Conservation (phyloP, 64 coral and sea anemone genomes). For the Pocillopora damicornis region DNA sequence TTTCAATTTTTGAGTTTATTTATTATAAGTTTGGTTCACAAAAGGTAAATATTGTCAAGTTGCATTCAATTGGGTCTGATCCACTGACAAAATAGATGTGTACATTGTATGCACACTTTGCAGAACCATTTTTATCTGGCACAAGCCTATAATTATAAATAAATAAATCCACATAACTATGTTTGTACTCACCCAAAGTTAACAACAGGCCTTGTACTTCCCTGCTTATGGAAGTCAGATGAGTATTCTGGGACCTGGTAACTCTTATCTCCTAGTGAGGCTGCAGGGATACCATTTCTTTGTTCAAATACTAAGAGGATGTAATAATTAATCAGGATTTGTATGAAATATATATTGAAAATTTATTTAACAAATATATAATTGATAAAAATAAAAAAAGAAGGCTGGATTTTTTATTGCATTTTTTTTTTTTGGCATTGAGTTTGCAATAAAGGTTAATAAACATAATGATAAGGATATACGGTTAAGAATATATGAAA, state of each 20-base stretch:
- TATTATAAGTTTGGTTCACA: no score
- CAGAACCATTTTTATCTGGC: background rate
- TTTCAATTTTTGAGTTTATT: no score
- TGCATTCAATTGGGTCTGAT: background rate
- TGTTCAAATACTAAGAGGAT: slow-evolving; percentile 49
- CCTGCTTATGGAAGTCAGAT: slow-evolving; percentile 73
- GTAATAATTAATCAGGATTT: background rate
- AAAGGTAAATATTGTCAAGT: no score
- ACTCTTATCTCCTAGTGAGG: slow-evolving; percentile 81
- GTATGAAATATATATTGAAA: background rate
- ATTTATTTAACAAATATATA: background rate
- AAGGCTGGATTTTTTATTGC: no score
- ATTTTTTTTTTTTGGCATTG: no score
- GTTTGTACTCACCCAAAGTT: slow-evolving; percentile 78
- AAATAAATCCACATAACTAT: background rate
- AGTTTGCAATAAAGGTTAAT: no score
- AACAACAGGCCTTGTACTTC: slow-evolving; percentile 74
- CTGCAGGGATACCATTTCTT: slow-evolving; percentile 60
- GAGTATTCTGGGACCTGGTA: slow-evolving; percentile 93
- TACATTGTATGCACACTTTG: background rate
- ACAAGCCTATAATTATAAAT: no score
- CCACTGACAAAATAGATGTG: background rate
- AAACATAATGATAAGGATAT: no score
- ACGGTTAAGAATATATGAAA: no score
- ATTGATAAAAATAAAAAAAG: no score